Evolutionary conservation across 2,888 invertebrate species (phyloP), one percentile per base, ranked within the genome.

Genomic region (Trachelus troglodyta): DNA sequence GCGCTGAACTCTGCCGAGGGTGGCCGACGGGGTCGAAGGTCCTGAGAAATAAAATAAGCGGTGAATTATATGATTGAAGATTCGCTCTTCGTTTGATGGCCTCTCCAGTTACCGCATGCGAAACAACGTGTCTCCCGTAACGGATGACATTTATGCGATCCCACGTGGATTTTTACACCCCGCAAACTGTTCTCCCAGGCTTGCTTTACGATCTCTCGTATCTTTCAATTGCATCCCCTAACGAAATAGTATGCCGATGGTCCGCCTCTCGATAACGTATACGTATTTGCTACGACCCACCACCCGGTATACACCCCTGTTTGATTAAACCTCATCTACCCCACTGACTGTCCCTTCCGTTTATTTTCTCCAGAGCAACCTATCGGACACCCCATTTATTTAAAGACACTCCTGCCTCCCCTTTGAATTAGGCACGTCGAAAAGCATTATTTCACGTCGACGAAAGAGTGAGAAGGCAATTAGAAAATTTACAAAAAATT

Each of bases 151-250:
- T 81, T 82, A 81, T 76, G 75, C 77, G 80, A 77, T 75, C 73
- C 73, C 75, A 79, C 76, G 82, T 82, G 83, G 79, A 81, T 84
- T 84, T 87, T 87, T 85, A 85, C 81, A 79, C 82, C 79, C 79
- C 81, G 79, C 78, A 80, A 81, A 82, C 80, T 79, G 82, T 69
- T 82, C 77, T 76, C 69, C 56, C 82, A 77, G 78, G 79, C 79
- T 76, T 77, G 81, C 82, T 85, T 85, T 86, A 85, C 81, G 82
- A 76, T 81, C 35, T 81, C 35, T 79, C 83, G 83, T 85, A 84
- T 86, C 84, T 88, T 87, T 87, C 87, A 86, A 88, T 87, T 87
- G 86, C 82, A 79, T 80, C 80, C 56, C 82, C 83, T 86, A 86
- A 85, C 87, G 84, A 87, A 86, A 86, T 84, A 85, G 83, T 79